phyloP scores from a whole-genome alignment of 2,888 invertebrate genomes.

The Cantharis nigra region DNA sequence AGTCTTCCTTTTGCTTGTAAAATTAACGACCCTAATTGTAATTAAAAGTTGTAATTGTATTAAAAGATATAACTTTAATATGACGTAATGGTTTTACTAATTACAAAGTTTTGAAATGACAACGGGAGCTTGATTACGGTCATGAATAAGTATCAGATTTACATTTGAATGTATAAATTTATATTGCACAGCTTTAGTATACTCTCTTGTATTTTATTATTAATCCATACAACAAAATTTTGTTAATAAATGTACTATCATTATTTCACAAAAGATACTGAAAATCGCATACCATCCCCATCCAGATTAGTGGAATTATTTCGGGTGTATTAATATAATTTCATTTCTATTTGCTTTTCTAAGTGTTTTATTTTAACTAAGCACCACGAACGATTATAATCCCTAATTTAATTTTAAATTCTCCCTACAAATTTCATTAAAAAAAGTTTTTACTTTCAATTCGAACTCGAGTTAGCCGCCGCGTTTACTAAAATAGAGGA shows the following conservation, averaged over 20 bases:
- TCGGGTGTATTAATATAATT: not conserved
- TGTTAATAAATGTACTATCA: not conserved
- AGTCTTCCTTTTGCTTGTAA: not conserved
- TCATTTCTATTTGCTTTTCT: not conserved
- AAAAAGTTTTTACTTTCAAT: not conserved
- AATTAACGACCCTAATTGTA: not conserved
- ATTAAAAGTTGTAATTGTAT: not conserved
- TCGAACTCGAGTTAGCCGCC: not conserved
- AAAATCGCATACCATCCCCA: not conserved
- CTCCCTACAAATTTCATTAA: not conserved
- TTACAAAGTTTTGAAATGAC: not conserved
- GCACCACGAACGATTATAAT: not conserved
- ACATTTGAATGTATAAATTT: not conserved
- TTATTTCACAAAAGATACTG: not conserved
- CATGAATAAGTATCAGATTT: not conserved
- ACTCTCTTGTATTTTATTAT: not conserved
- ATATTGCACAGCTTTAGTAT: not conserved
- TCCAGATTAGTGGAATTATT: not conserved
- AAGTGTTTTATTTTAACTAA: not conserved
- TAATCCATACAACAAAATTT: not conserved
- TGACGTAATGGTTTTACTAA: not conserved
- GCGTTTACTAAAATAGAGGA: not conserved
- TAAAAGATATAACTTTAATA: not conserved
- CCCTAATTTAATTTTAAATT: not conserved
- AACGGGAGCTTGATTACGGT: not conserved